Base-by-base conservation (phyloP, 2,113 vertebrate species). In the Daubentonia madagascariensis region DNA sequence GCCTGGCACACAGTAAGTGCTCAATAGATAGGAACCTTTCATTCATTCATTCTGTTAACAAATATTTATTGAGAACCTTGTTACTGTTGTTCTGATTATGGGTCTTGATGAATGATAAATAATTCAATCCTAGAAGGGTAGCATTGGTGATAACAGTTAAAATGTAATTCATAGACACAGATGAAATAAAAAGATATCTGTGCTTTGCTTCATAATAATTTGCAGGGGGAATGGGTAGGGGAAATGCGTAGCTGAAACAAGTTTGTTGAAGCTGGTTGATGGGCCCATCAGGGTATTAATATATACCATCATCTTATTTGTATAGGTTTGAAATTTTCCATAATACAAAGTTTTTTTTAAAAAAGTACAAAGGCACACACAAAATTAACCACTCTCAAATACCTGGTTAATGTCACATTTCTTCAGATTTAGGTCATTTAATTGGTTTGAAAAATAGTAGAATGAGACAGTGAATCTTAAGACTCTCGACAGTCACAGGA, bases 381-480 rank as follows among this genome's bases (percentile, higher is more conserved):
- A 48, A 91, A 91, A 91, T 48, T 35, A 96, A 32, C 22, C 61
- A 70, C 88, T 96, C 52, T 78, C 61, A 63, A 18, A 30, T 86
- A 73, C 68, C 83, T 73, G 1, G 4, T 92, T 97, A 95, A n/a
- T 96, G 89, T 85, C 86, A 68, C 8, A 45, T 95, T 89, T 97
- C 54, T 40, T 76, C 63, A 95, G 79, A 91, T 67, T 16, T 95
- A 30, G 45, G 0, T 0, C 0, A n/a, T 67, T 23, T 92, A 96
- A 95, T 87, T 95, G 59, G 28, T 85, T 95, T 85, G 94, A 97
- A 94, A 96, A 96, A 83, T 57, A 84, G 84, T 57, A 85, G 54
- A 97, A 96, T 45, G 91, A 96, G 79, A 85, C 23, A 32, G 13
- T 35, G n/a, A 98, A 91, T 81, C 87, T 72, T 45, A 40, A 65